These are phyloP conservation scores for Isoperla grammatica DNA, from an alignment of 2,888 invertebrate species.

Conservation along the genomic window DNA sequence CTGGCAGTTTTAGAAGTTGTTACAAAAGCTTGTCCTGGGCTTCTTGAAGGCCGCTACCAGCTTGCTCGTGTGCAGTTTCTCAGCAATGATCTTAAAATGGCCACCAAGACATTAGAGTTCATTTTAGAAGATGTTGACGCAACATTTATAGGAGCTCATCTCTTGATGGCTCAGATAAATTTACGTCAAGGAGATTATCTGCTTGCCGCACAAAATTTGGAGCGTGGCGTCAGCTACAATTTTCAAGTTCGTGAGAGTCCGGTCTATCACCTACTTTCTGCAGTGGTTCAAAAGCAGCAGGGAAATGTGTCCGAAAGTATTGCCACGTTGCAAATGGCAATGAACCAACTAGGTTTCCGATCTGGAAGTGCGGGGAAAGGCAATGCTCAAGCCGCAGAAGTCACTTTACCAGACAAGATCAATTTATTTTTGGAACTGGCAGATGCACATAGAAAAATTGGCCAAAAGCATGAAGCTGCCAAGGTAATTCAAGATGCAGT, in stretches of 20 bases:
- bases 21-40: conserved; percentile 75
- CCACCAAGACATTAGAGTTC: conserved; percentile 64
- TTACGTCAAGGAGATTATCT: conserved; percentile 61
- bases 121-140: conserved; percentile 68
- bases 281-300: conserved; percentile 71
- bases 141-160: conserved; percentile 76
- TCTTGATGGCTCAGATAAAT: conserved; percentile 81
- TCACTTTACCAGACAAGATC: conserved; percentile 70
- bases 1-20: conserved; percentile 64
- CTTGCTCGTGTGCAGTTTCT: conserved; percentile 76
- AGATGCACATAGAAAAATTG: conserved; percentile 55
- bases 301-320: conserved; percentile 66
- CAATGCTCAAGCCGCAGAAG: conserved; percentile 29
- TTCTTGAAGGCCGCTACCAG: conserved; percentile 58
- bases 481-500: conserved; percentile 67
- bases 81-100: conserved; percentile 67
- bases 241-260: conserved; percentile 90
- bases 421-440: conserved; percentile 84
- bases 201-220: conserved; percentile 78
- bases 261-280: conserved; percentile 81
- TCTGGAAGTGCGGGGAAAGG: conserved; percentile 27
- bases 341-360: conserved; percentile 59
- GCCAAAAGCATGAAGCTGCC: conserved; percentile 72
- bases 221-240: conserved; percentile 66
- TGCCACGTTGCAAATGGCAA: conserved; percentile 67